Base-by-base conservation (phyloP, 1,140 invertebrate species). In the Helicoverpa armigera region DNA sequence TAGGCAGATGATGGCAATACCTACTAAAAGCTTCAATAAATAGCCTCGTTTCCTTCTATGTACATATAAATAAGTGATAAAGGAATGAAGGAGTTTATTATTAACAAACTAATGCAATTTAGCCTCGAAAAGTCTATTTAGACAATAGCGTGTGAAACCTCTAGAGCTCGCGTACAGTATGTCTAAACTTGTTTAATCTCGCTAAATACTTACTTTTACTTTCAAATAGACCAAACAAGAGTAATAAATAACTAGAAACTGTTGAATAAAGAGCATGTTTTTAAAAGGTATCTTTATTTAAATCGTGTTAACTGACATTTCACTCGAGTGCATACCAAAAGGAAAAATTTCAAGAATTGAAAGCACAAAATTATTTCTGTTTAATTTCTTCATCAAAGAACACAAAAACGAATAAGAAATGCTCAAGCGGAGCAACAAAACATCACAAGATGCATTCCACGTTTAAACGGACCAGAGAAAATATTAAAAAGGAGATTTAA, bases 401-500 rank as follows among this genome's bases (percentile, higher is more conserved):
- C 83, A 88, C 86, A 88, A 89, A 74, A 89, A 74, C 85, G 85
- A 76, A 63, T 51, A 51, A 51, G 73, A 31, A 76, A 23, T 31
- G 43, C 73, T 29, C 29, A 63, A 89, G 85, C 82, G 80, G 79
- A 82, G 83, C 84, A 89, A 89, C 84, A 90, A 89, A 90, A 86
- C 86, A 81, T 79, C 83, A 50, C 83, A 89, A 90, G 91, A 91
- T 87, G 90, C 87, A 92, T 90, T 89, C 88, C 91, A 89, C 89
- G 92, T 91, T 92, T 88, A 84, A 91, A 86, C 87, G 69, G 76
- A 54, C 54, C 82, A 81, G 82, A 67, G 65, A 86, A 87, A 85
- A 81, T 81, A 84, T 81, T 81, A 81, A 86, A 84, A 85, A 88
- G 81, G 83, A 88, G 86, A 88, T 87, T 89, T 87, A 89, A 91